These are phyloP conservation scores for Passer domesticus DNA, from an alignment of 2,113 vertebrate genomes.

Conservation along the genomic window DNA sequence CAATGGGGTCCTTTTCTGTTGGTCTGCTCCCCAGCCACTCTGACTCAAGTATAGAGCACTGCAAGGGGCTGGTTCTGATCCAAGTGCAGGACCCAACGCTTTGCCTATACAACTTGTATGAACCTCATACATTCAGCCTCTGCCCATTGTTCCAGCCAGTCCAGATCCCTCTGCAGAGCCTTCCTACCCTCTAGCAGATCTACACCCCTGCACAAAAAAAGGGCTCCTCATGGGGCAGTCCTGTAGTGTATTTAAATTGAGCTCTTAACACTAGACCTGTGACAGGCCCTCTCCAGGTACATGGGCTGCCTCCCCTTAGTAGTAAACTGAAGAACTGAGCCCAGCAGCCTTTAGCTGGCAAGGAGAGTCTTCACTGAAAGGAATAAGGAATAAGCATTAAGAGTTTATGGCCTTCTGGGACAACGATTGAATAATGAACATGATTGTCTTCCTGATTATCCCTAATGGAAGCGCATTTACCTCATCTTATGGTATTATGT, in stretches of 20 bases:
- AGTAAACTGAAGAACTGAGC: neutral
- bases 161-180: neutral
- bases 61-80: neutral
- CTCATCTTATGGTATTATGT: neutral
- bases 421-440: neutral
- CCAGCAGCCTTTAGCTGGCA: neutral
- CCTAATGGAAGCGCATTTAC: neutral
- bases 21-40: neutral
- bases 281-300: neutral
- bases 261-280: neutral
- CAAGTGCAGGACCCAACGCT: neutral
- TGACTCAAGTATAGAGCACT: neutral
- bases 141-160: neutral
- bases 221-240: neutral
- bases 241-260: neutral
- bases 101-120: accelerated
- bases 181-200: neutral
- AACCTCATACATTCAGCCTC: neutral
- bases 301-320: neutral
- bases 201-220: accelerated
- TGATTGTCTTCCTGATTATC: neutral
- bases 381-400: neutral
- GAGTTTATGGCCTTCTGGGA: neutral
- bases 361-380: neutral
- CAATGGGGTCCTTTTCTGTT: accelerated